Evolutionary conservation across 2,797 vertebrate genomes (phyloP).

Genomic region (Amblyraja radiata): DNA sequence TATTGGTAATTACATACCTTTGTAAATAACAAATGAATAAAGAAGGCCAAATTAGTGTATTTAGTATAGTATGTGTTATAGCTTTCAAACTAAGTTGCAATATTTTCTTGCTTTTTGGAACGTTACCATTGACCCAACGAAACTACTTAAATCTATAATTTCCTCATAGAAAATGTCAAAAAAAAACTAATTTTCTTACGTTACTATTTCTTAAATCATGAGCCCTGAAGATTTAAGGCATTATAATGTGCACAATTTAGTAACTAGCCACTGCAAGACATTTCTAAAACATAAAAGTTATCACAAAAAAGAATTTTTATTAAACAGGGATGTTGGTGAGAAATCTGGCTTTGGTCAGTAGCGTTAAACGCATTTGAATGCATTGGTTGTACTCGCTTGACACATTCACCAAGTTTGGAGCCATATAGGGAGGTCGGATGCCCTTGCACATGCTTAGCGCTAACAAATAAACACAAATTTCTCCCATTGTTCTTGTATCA

Average conservation of each 20-base stretch:
- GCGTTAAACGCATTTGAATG: too few species aligned
- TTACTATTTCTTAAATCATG: not conserved
- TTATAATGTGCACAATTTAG: slow-evolving; percentile 14
- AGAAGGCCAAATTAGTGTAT: slow-evolving; percentile 4
- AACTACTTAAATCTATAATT: slow-evolving; percentile 20
- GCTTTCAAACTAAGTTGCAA: not conserved
- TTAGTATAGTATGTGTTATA: not conserved
- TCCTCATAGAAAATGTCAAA: not conserved
- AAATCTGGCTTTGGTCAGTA: too few species aligned
- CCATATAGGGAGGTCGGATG: too few species aligned
- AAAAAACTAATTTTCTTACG: not conserved
- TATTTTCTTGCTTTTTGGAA: not conserved
- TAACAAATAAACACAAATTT: too few species aligned
- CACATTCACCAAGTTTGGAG: too few species aligned
- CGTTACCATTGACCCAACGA: not conserved
- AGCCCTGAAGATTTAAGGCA: slow-evolving; percentile 26
- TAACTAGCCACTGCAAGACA: not conserved
- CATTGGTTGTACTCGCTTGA: too few species aligned
- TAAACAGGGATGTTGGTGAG: not conserved
- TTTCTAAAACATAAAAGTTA: not conserved
- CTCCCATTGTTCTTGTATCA: not conserved
- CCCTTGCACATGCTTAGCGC: too few species aligned
- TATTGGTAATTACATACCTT: not conserved
- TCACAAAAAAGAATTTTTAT: not conserved
- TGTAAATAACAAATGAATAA: not conserved